Conservation (phyloP, 1,140 invertebrate genomes). For the Heliconius himera region DNA sequence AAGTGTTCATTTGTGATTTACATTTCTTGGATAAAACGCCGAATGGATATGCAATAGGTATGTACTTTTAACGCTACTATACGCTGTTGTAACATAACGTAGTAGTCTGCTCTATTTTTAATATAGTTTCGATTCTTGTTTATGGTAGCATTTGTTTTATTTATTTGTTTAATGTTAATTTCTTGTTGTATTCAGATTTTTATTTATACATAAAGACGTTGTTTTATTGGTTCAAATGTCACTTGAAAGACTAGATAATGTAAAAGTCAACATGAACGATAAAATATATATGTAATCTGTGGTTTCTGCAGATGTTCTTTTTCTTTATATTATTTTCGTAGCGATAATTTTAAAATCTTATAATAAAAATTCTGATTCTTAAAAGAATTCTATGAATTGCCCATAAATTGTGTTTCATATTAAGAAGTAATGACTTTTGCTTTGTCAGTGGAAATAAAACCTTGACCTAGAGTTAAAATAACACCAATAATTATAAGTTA, state of each 20-base stretch:
- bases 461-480: not conserved
- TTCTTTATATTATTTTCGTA: not conserved
- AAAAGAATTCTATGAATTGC: not conserved
- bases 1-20: slow-evolving; percentile 42
- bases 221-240: not conserved
- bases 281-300: slow-evolving; percentile 21
- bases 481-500: not conserved
- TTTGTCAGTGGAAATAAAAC: not conserved
- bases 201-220: not conserved
- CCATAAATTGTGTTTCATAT: not conserved
- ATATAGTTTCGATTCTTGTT: slow-evolving; percentile 35
- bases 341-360: not conserved
- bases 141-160: slow-evolving; percentile 19
- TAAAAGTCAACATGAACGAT: not conserved
- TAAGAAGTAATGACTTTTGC: not conserved
- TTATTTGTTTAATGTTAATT: not conserved
- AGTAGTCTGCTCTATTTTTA: slow-evolving; percentile 23
- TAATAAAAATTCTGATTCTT: not conserved
- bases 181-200: too few relatives aligned
- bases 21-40: slow-evolving; percentile 41
- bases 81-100: slow-evolving; percentile 29
- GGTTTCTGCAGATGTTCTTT: slow-evolving; percentile 8
- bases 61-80: slow-evolving; percentile 41
- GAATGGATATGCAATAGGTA: slow-evolving; percentile 49
- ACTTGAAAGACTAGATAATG: not conserved